Conservation (phyloP, 2,797 vertebrate genomes). For the Eleutherodactylus coqui region DNA sequence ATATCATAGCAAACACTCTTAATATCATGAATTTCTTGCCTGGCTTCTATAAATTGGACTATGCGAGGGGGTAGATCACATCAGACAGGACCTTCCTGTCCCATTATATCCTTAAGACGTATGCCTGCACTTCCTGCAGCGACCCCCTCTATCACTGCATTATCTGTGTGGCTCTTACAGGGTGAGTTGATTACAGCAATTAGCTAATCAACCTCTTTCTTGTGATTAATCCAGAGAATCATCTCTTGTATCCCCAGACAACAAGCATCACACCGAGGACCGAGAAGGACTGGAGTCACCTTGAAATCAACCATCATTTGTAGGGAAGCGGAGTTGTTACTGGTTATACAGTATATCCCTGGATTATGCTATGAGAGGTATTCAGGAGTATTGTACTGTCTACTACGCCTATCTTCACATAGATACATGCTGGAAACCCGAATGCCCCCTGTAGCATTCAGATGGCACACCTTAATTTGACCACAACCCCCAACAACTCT, state of each 20-base stretch:
- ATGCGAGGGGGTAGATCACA: not conserved
- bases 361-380: not conserved
- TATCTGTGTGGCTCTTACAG: not conserved
- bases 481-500: too few species aligned
- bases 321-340: not conserved
- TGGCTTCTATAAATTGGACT: too few species aligned
- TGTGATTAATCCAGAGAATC: conserved; percentile 23
- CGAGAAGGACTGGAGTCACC: not conserved
- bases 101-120: not conserved
- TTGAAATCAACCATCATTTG: not conserved
- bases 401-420: not conserved
- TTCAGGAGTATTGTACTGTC: not conserved
- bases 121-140: not conserved
- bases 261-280: not conserved
- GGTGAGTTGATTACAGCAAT: conserved; percentile 43
- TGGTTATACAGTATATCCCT: not conserved
- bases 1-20: not conserved
- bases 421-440: too few species aligned
- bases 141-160: not conserved
- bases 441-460: too few species aligned
- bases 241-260: not conserved
- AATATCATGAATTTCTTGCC: too few species aligned
- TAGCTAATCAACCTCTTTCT: conserved; percentile 41
- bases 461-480: too few species aligned
- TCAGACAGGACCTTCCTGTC: not conserved